phyloP scores from a whole-genome alignment of 2,888 invertebrate genomes.

The Eupithecia vulgata region DNA sequence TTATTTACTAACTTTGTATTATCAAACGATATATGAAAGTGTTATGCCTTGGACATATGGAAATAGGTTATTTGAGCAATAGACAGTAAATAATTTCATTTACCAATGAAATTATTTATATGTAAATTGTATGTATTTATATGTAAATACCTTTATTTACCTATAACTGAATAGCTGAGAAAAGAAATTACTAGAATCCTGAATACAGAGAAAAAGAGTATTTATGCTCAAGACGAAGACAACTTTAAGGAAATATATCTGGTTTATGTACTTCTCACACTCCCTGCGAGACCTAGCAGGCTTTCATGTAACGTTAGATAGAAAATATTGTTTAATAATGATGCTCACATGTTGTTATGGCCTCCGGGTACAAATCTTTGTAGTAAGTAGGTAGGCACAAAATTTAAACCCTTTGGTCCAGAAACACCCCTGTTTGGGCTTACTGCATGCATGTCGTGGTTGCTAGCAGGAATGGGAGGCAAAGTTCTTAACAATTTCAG shows the following conservation, averaged over 20 bases:
- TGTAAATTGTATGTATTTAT: too few species aligned
- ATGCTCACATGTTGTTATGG: not conserved
- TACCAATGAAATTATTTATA: too few species aligned
- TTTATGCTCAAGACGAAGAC: not conserved
- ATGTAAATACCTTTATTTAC: too few species aligned
- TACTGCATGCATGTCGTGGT: not conserved
- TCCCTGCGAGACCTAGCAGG: not conserved
- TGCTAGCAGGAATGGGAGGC: not conserved
- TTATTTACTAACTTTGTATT: too few species aligned
- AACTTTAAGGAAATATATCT: not conserved
- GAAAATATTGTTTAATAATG: not conserved
- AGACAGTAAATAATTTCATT: too few species aligned
- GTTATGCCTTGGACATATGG: not conserved
- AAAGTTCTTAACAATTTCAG: not conserved
- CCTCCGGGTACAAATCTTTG: not conserved
- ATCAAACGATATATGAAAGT: not conserved
- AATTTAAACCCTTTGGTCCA: not conserved
- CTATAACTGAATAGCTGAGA: too few species aligned
- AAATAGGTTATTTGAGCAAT: too few species aligned
- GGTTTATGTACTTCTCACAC: not conserved
- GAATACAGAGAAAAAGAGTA: not conserved
- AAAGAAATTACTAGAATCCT: not conserved
- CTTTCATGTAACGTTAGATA: not conserved
- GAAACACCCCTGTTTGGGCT: not conserved
- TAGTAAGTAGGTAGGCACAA: not conserved